Evolutionary conservation across 2,888 invertebrate genomes (phyloP).

Genomic region (Bombyx huttoni): DNA sequence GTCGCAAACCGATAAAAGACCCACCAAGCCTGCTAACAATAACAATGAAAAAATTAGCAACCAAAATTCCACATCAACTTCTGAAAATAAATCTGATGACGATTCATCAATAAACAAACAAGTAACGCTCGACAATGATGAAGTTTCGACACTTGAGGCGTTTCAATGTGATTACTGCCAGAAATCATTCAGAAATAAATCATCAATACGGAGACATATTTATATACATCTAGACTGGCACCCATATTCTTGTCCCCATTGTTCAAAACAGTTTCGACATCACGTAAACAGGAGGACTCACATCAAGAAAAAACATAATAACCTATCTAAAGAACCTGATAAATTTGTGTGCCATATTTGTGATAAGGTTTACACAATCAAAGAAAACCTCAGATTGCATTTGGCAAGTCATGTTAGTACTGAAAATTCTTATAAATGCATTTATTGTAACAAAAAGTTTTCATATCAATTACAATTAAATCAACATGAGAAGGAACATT

Average conservation of each 20-base stretch:
- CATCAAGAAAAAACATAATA: conserved; percentile 67
- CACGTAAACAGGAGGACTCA: conserved; percentile 77
- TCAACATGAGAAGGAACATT: conserved; percentile 83
- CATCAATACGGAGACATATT: conserved; percentile 78
- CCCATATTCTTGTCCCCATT: conserved; percentile 75
- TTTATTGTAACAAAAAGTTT: conserved; percentile 67
- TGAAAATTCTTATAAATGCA: conserved; percentile 74
- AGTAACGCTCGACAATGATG: conserved; percentile 18
- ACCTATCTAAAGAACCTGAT: conserved; percentile 21
- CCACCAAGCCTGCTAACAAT: conserved; percentile 30
- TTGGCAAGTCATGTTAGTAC: conserved; percentile 77
- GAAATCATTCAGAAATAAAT: conserved; percentile 75
- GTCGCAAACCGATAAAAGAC: conserved; percentile 5
- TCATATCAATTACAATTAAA: conserved; percentile 37
- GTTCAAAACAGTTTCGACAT: conserved; percentile 76
- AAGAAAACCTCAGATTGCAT: conserved; percentile 82
- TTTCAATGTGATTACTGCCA: conserved; percentile 74
- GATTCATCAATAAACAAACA: conserved; percentile 8
- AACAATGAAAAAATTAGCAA: conserved; percentile 56
- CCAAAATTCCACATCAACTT: conserved; percentile 25
- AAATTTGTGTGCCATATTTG: conserved; percentile 81
- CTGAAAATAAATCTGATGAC: conserved; percentile 4
- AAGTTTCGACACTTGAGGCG: conserved; percentile 20
- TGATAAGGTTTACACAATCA: conserved; percentile 81
- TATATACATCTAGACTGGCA: conserved; percentile 76